Percentiles rank a stretch among this genome's conserved stretches.
Conservation (phyloP, 2,888 invertebrate species). For the Suillia variegata region DNA sequence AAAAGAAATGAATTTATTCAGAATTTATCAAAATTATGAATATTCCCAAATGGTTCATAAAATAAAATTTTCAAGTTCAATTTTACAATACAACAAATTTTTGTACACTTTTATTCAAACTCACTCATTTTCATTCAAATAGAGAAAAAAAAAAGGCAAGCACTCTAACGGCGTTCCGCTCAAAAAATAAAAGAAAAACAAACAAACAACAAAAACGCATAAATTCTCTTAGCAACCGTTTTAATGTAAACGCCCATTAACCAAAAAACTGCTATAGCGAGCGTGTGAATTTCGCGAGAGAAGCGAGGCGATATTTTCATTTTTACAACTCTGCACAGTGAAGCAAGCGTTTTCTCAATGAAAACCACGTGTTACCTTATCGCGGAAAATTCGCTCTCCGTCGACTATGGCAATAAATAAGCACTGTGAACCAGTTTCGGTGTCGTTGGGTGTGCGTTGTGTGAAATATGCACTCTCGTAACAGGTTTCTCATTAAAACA, state of each 20-base stretch:
- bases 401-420: conserved; percentile 39
- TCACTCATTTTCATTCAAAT: conserved; percentile 26
- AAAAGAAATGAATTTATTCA: too few relatives aligned
- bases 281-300: conserved; percentile 18
- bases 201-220: conserved; percentile 16
- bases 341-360: conserved; percentile 17
- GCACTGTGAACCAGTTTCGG: conserved; percentile 37
- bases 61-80: conserved; percentile 49
- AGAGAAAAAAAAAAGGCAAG: too few relatives aligned
- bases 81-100: conserved; percentile 22
- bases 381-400: background rate
- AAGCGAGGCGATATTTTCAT: conserved; percentile 32
- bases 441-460: background rate
- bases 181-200: too few relatives aligned
- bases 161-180: background rate
- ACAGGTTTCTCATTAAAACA: conserved; percentile 51
- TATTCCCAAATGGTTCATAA: conserved; percentile 49
- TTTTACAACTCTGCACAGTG: conserved; percentile 42
- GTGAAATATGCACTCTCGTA: conserved; percentile 34
- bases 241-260: conserved; percentile 60
- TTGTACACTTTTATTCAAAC: too few relatives aligned
- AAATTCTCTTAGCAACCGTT: conserved; percentile 35
- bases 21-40: too few relatives aligned
- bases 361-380: conserved; percentile 40
- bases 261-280: conserved; percentile 48